Conservation (phyloP, 2,797 vertebrate genomes). For the Melanotaenia pygmaea region DNA sequence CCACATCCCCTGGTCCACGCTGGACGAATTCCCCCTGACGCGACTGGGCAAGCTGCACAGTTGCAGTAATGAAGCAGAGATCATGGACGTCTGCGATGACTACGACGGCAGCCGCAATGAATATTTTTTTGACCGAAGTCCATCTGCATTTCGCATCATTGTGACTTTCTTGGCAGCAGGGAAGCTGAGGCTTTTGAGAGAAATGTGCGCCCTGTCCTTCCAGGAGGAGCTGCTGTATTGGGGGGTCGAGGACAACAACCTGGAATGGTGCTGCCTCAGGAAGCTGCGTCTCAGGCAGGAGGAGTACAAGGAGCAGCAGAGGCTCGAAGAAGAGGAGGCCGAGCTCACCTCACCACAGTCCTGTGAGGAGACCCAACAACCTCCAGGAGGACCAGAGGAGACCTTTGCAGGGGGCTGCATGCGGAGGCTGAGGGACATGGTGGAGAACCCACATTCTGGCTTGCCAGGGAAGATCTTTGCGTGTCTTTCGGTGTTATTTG, state of each 20-base stretch:
- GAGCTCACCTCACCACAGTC: slow-evolving; percentile 71
- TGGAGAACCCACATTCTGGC: slow-evolving; percentile 94
- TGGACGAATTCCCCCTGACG: slow-evolving; percentile 93
- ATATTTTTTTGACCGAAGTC: slow-evolving; percentile 97
- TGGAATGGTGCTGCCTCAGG: slow-evolving; percentile 95
- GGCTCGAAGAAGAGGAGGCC: slow-evolving; percentile 81
- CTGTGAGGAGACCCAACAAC: slow-evolving; percentile 77
- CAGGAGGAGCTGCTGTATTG: slow-evolving; percentile 97
- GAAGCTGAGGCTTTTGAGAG: slow-evolving; percentile 91
- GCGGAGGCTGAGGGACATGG: slow-evolving; percentile 91
- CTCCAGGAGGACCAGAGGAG: slow-evolving; percentile 57
- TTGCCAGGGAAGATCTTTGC: slow-evolving; percentile 95
- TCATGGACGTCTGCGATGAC: slow-evolving; percentile 95
- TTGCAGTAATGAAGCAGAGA: slow-evolving; percentile 92
- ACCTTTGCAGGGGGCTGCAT: slow-evolving; percentile 80
- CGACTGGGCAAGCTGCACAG: slow-evolving; percentile 90
- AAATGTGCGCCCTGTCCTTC: slow-evolving; percentile 95
- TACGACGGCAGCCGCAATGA: slow-evolving; percentile 93
- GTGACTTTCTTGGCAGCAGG: slow-evolving; percentile 94
- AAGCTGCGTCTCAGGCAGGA: slow-evolving; percentile 93
- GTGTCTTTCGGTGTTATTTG: slow-evolving; percentile 92
- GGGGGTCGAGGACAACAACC: slow-evolving; percentile 92
- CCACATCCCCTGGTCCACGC: slow-evolving; percentile 92
- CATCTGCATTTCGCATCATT: slow-evolving; percentile 93
- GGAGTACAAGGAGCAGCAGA: slow-evolving; percentile 87